These are phyloP conservation scores for Eupeodes corollae DNA, from an alignment of 1,140 invertebrate genomes.

Conservation along the genomic window DNA sequence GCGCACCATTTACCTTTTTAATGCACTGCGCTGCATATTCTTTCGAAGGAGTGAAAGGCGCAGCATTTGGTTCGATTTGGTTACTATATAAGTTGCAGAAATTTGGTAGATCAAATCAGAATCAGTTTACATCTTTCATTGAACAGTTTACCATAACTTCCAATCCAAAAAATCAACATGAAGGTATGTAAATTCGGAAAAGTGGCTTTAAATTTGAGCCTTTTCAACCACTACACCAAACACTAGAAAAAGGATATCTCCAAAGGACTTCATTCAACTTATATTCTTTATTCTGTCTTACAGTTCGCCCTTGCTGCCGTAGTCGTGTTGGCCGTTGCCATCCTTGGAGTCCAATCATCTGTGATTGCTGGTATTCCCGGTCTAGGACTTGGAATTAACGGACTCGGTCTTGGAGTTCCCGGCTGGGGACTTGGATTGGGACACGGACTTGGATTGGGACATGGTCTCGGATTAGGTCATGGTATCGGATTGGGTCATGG, in stretches of 20 bases:
- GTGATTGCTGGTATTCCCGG: constrained; percentile 18
- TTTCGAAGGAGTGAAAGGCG: background rate
- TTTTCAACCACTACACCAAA: background rate
- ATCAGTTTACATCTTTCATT: constrained; percentile 31
- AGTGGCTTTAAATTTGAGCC: too few relatives aligned
- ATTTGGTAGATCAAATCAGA: constrained; percentile 36
- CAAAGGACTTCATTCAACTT: background rate
- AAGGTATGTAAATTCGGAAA: constrained; percentile 32
- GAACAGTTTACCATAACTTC: constrained; percentile 16
- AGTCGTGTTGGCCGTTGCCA: constrained; percentile 37
- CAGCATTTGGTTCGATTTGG: constrained; percentile 6
- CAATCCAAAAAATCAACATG: constrained; percentile 26
- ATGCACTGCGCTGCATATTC: background rate
- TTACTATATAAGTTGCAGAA: constrained; percentile 36
- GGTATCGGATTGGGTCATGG: constrained; percentile 8
- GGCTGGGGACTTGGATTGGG: background rate
- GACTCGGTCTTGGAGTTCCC: background rate
- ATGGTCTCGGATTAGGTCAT: background rate
- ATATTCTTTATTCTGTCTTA: constrained; percentile 1
- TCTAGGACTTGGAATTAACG: constrained; percentile 24
- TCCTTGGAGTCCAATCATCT: constrained; percentile 30
- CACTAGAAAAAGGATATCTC: background rate
- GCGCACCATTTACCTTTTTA: background rate
- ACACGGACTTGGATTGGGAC: background rate
- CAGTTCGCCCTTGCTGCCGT: constrained; percentile 34